Base-by-base conservation (phyloP, 2,888 invertebrate genomes). In the Perdita meconis region DNA sequence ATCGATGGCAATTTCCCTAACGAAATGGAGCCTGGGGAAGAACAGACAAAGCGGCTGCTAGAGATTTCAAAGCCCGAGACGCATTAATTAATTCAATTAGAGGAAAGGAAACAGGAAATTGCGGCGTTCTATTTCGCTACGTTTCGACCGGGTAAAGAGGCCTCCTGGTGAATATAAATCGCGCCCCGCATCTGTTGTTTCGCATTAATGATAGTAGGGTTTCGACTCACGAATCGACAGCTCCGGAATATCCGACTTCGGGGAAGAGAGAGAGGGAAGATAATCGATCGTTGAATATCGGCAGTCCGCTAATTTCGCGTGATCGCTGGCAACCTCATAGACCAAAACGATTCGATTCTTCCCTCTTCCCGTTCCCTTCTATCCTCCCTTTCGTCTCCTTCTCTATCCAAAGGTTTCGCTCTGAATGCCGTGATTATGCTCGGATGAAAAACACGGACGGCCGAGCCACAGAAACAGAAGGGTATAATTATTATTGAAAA, bases 301-400 rank as follows among this genome's bases (percentile, higher is more conserved):
- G 78, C 64, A 64, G 71, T 73, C 72, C 59, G 75, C 81, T 83
- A 81, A 84, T 83, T 78, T 76, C 75, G 55, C 70, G 56, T 83
- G 81, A 83, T 84, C 68, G 42, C 65, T 63, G 59, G 61, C 67
- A 77, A 55, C 71, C 64, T 68, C 50, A 72, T 71, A 75, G 67
- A 68, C 70, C 59, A 70, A 22, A 34, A 53, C 50, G 22, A 30
- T 24, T 16, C 12, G 34, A 42, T 51, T 36, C 47, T 38, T 60
- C 30, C 6, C 30, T 38, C 36, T 19, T 38, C 30, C 36, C 34
- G 3, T 44, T 42, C 36, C 1, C 12, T 2, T 5, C 12, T 47
- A 10, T 19, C 16, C n/a, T 3, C 12, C 6, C 24, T 2, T 4
- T 24, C 19, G 24, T 22, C 19, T 34, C 22, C 4, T 24, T 68